phyloP scores from a whole-genome alignment of 2,888 invertebrate genomes.

The Sphecodes monilicornis region DNA sequence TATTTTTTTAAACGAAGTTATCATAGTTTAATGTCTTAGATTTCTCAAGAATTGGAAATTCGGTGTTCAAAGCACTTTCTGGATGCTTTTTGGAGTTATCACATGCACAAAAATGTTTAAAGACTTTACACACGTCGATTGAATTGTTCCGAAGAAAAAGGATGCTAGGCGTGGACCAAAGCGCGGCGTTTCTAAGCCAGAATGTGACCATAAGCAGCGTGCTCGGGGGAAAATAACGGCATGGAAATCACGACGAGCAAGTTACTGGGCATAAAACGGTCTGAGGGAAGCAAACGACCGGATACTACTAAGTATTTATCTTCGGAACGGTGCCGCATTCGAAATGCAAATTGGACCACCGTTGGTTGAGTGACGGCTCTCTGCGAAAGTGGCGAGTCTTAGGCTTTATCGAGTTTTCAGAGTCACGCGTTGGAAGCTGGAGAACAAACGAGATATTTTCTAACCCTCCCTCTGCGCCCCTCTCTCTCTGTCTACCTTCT shows the following conservation, averaged over 20 bases:
- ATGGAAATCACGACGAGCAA: constrained; percentile 19
- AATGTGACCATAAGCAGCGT: not conserved
- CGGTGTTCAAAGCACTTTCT: no score
- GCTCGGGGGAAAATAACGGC: not conserved
- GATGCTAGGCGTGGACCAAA: not conserved
- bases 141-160: no score
- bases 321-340: constrained; percentile 44
- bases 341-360: constrained; percentile 58
- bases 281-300: constrained; percentile 14
- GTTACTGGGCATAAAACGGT: constrained; percentile 41
- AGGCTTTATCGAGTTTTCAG: constrained; percentile 58
- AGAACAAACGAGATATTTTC: constrained; percentile 60
- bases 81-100: no score
- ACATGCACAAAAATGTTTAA: no score
- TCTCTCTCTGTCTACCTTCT: not conserved
- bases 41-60: no score
- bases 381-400: constrained; percentile 40
- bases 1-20: no score
- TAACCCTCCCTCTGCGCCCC: not conserved
- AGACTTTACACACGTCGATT: no score
- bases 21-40: no score
- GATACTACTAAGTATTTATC: constrained; percentile 54
- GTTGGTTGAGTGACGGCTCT: constrained; percentile 23
- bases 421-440: constrained; percentile 51
- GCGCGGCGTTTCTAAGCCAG: not conserved